phyloP scores from a whole-genome alignment of 1,140 invertebrate genomes.

The Pseudobourletiella spinata region DNA sequence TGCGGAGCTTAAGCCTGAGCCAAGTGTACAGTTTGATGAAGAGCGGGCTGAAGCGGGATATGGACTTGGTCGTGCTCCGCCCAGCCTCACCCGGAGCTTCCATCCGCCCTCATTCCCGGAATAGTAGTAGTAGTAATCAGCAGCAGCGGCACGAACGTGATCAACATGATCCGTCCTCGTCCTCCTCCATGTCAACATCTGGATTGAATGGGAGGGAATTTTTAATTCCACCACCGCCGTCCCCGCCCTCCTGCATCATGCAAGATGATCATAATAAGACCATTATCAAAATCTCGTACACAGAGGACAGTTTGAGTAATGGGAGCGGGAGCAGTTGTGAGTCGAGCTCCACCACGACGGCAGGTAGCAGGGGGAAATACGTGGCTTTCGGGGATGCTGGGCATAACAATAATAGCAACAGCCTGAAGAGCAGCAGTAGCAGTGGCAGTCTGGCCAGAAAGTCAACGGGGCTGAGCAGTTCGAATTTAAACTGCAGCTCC shows the following conservation, averaged over 20 bases:
- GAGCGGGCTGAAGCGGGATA: slow-evolving; percentile 42
- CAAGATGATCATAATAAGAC: slow-evolving; percentile 32
- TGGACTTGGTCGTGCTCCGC: slow-evolving; percentile 49
- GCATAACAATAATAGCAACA: not conserved
- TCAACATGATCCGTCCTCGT: not conserved
- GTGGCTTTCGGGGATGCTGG: slow-evolving; percentile 1
- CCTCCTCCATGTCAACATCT: not conserved
- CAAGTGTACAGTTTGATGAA: slow-evolving; percentile 53
- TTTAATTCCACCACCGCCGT: slow-evolving; percentile 15
- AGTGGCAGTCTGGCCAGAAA: not conserved
- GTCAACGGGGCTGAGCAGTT: not conserved
- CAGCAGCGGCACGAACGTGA: too few species aligned
- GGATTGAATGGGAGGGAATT: not conserved
- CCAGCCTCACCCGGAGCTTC: slow-evolving; percentile 19
- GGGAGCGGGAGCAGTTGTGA: not conserved
- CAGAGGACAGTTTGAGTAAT: slow-evolving; percentile 14
- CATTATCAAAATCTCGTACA: slow-evolving; percentile 34
- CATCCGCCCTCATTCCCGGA: too few species aligned
- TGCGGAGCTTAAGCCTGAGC: slow-evolving; percentile 51
- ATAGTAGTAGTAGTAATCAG: too few species aligned
- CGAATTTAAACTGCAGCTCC: not conserved
- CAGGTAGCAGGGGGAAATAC: not conserved
- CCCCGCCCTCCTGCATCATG: slow-evolving; percentile 12
- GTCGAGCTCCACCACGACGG: not conserved
- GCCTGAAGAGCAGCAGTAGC: not conserved